Evolutionary conservation across 2,113 vertebrate genomes (phyloP), one percentile per base, ranked within the genome.

Genomic region (Scartelaos histophorus): DNA sequence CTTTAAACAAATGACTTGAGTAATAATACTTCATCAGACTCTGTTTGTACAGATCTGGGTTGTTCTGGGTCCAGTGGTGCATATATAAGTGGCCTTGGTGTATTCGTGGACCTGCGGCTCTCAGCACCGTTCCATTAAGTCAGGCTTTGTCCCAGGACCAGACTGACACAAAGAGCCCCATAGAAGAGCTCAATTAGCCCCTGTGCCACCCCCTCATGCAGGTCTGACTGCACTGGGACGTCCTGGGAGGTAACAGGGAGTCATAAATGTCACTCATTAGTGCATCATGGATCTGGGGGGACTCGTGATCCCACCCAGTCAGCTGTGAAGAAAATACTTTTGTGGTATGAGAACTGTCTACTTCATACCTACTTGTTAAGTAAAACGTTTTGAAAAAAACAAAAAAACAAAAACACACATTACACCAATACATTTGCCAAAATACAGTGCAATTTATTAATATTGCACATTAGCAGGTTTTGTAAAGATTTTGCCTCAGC

Each of bases 111-210:
- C 46, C 73, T 70, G 68, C 24, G 46, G 76, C 79, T 74, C 86
- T 82, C 82, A 82, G 78, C 83, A 78, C 60, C 51, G 71, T 70
- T 77, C 69, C 73, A 84, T 86, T 86, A 81, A 79, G 53, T 86
- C 83, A 82, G 69, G 51, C 76, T 82, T 80, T 71, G 69, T 87
- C 62, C 35, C 13, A 60, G 61, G 56, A 65, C 66, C 79, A 43
- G 53, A 54, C 21, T 67, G 54, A 57, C 51, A 74, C 67, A 86
- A 83, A 82, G 69, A 53, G 3, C 17, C n/a, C 70, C 62, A 77
- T 69, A 84, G 69, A 86, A 57, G 43, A 57, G 1, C 38, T 19
- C 49, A 19, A 65, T 74, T 68, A 78, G 69, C 46, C 24, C 70
- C 66, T 16, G 57, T 21, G 16, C n/a, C 43, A 22, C 13, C 35